Conservation (phyloP, 2,888 invertebrate genomes). For the Tachina fera region DNA sequence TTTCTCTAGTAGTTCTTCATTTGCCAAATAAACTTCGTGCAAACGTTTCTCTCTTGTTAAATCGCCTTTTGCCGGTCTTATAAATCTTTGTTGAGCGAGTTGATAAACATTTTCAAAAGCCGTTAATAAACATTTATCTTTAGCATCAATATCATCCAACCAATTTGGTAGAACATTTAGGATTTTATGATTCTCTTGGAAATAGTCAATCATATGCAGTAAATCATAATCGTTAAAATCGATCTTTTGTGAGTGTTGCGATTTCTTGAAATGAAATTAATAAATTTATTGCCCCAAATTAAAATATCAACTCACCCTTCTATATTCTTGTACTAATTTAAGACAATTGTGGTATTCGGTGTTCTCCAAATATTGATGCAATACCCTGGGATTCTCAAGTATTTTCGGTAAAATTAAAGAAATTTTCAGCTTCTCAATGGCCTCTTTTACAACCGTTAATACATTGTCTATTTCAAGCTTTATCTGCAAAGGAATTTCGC, state of each 20-base stretch:
- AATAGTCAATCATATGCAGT: conserved; percentile 71
- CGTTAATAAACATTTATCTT: conserved; percentile 67
- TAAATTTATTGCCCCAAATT: neutral
- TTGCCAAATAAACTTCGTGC: conserved; percentile 74
- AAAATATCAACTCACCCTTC: conserved; percentile 29
- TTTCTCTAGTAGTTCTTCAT: conserved; percentile 69
- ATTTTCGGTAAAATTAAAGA: conserved; percentile 74
- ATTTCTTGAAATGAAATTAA: conserved; percentile 20
- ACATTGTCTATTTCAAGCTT: conserved; percentile 73
- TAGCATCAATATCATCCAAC: conserved; percentile 67
- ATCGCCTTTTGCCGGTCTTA: conserved; percentile 71
- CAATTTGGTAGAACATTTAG: conserved; percentile 68
- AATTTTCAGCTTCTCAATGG: conserved; percentile 74
- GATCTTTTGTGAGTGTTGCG: neutral
- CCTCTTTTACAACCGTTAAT: conserved; percentile 71
- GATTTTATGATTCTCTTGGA: conserved; percentile 72
- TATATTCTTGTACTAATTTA: conserved; percentile 67
- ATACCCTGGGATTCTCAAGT: conserved; percentile 72
- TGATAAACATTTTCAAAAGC: conserved; percentile 67
- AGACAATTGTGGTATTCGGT: conserved; percentile 68
- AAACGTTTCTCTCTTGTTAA: conserved; percentile 73
- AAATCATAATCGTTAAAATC: conserved; percentile 52
- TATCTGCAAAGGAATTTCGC: conserved; percentile 65
- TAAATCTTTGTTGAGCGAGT: conserved; percentile 70
- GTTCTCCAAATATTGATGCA: conserved; percentile 66